Percentiles rank a stretch among this genome's conserved stretches.
These are phyloP conservation scores for Liparis tanakae DNA, from an alignment of 2,797 vertebrate genomes.

Conservation along the genomic window DNA sequence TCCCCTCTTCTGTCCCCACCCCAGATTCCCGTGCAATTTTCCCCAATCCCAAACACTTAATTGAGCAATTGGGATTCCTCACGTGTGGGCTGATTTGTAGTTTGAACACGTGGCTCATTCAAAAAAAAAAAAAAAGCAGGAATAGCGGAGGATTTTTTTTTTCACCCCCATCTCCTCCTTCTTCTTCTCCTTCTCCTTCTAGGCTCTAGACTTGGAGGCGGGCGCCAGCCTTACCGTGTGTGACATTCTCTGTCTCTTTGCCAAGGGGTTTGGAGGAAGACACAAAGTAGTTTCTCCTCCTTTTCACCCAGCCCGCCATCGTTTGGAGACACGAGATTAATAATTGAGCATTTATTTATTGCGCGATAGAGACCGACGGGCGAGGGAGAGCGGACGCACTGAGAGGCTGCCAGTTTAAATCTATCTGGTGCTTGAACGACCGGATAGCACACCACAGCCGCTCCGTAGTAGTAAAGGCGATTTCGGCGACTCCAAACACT, in stretches of 20 bases:
- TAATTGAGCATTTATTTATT: constrained; percentile 84
- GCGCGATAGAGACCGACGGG: constrained; percentile 75
- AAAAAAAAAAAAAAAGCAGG: constrained; percentile 83
- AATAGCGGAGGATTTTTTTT: constrained; percentile 88
- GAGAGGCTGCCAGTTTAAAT: constrained; percentile 82
- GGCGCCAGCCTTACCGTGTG: constrained; percentile 88
- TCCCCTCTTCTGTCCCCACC: constrained; percentile 78
- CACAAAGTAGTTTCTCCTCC: constrained; percentile 87
- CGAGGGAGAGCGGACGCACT: constrained; percentile 79
- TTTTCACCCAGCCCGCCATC: constrained; percentile 82
- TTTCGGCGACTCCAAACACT: constrained; percentile 75
- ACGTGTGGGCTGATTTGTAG: constrained; percentile 99
- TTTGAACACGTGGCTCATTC: constrained; percentile 99
- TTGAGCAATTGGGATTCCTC: constrained; percentile 97
- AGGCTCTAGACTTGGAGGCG: constrained; percentile 87
- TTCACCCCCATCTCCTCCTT: constrained; percentile 21
- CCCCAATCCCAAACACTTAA: constrained; percentile 89
- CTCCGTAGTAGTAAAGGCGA: constrained; percentile 80
- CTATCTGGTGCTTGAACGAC: constrained; percentile 80
- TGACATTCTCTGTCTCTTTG: constrained; percentile 92
- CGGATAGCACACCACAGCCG: constrained; percentile 82
- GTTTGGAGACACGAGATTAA: constrained; percentile 84
- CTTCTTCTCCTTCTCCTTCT: constrained; percentile 65
- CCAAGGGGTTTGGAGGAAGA: constrained; percentile 88
- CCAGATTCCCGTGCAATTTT: constrained; percentile 80